A percentile compares a stretch with the other conserved stretches of the same genome.
These are phyloP conservation scores for Cyanocitta stelleri DNA, from an alignment of 2,113 vertebrate genomes.

Conservation along the genomic window DNA sequence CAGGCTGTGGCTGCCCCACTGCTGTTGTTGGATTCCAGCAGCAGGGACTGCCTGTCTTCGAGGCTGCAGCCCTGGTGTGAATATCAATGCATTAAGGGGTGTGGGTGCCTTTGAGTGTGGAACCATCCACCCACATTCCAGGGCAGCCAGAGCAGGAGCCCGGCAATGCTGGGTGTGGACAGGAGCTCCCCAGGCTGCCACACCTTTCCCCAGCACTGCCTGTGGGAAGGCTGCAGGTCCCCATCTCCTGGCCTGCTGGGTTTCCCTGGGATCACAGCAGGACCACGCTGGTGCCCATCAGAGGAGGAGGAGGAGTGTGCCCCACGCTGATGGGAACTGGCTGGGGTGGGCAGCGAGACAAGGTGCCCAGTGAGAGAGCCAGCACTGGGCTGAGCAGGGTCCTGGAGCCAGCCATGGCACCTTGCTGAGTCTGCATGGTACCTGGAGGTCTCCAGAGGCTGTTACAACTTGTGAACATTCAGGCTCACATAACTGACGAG, in stretches of 20 bases:
- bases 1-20: background rate
- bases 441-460: background rate
- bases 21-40: background rate
- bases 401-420: background rate
- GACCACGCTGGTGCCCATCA: rapidly evolving
- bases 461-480: background rate
- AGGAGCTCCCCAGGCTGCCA: background rate
- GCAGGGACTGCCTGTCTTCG: rapidly evolving
- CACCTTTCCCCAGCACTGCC: background rate
- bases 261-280: background rate
- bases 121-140: background rate
- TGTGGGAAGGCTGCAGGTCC: background rate
- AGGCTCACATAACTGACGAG: background rate
- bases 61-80: background rate
- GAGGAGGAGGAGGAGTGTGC: background rate
- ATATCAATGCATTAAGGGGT: background rate
- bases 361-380: background rate
- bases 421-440: background rate
- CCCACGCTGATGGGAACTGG: background rate
- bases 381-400: background rate
- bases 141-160: background rate
- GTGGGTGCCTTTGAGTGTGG: background rate
- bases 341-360: background rate
- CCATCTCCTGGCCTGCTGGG: background rate
- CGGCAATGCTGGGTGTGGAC: background rate